Base-by-base conservation (phyloP, 2,888 invertebrate genomes). In the Shargacucullia verbasci region DNA sequence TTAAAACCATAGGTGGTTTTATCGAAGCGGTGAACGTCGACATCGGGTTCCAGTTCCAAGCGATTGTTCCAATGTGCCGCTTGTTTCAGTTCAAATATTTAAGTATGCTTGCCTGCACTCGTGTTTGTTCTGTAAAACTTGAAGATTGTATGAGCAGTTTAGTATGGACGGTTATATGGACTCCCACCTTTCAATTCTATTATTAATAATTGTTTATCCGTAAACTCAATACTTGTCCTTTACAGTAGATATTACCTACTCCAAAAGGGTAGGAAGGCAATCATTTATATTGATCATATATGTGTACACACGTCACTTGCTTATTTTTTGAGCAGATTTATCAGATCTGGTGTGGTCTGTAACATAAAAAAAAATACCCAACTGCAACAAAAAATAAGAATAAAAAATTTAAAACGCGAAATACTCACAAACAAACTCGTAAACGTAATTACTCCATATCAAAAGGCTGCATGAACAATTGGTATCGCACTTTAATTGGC, bases 1-100 rank as follows among this genome's bases (percentile, higher is more conserved):
- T 92, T 92, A 91, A 91, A 92, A 88, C 90, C 92, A 89, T 88
- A 86, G 87, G 88, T 88, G 92, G 92, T 91, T 91, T 92, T 92
- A 92, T 90, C 89, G 87, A 75, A 73, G 75, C 74, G 73, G 73
- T 81, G 81, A 81, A 78, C 83, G 74, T 78, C 81, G 80, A 73
- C 83, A 79, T 79, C 79, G 80, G 29, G 29, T 29, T 4, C 20
- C 20, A 75, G 76, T 77, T 78, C 50, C 44, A 43, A 59, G 43
- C 65, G 54, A 76, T 74, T 74, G 76, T 73, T 73, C 59, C 52
- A 73, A 76, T 76, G 81, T 80, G 82, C 80, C 74, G 80, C 80
- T 86, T 86, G 84, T 81, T 83, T 79, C 81, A 79, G 79, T 79
- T 78, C 60, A 70, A 77, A 76, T 79, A 80, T 81, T 82, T 73